phyloP scores from a whole-genome alignment of 2,888 invertebrate species.

The Apodemia mormo region DNA sequence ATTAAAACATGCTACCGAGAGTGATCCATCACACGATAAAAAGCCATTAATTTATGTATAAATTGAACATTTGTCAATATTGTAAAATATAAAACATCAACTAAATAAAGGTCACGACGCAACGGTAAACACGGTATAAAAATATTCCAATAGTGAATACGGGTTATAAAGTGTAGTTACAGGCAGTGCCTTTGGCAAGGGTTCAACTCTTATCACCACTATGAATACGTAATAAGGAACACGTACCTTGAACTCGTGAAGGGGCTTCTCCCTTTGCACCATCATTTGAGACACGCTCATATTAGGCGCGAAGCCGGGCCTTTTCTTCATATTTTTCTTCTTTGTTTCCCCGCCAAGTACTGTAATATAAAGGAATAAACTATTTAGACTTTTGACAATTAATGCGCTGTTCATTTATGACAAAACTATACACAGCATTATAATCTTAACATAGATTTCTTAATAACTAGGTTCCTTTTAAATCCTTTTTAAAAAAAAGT shows the following conservation, averaged over 20 bases:
- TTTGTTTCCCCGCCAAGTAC: constrained; percentile 71
- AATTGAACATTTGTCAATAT: no score
- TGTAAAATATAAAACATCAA: background rate
- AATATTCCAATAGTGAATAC: constrained; percentile 36
- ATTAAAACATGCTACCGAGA: no score
- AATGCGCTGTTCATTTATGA: no score
- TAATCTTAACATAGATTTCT: no score
- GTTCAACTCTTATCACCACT: constrained; percentile 59
- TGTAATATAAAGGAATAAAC: constrained; percentile 42
- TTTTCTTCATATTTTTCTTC: constrained; percentile 84
- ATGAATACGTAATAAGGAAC: constrained; percentile 48
- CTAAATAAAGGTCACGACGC: constrained; percentile 5
- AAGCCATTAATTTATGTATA: no score
- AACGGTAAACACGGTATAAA: background rate
- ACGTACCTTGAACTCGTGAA: constrained; percentile 75
- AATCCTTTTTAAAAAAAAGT: no score
- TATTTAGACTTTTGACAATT: background rate
- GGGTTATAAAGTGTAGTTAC: constrained; percentile 44
- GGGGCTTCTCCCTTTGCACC: constrained; percentile 84
- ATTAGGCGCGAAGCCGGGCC: constrained; percentile 81
- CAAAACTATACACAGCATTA: no score
- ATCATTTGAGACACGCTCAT: constrained; percentile 85
- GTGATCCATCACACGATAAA: no score
- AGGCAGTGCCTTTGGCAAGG: constrained; percentile 53
- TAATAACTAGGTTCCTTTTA: no score